Conservation (phyloP, 2,888 invertebrate species). For the Creontiades dilutus region DNA sequence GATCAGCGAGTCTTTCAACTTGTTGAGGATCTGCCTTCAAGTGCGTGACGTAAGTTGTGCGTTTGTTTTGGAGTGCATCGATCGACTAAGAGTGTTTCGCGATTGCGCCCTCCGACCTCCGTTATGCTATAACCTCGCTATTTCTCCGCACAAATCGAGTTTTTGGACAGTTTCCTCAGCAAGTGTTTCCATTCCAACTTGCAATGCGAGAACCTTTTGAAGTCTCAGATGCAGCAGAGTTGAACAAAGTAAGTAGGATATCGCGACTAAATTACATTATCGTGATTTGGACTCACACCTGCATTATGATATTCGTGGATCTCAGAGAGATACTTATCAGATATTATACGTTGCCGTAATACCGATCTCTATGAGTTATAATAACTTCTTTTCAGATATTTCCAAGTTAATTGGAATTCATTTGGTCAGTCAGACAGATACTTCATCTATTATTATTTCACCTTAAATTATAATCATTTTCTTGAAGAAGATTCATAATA, state of each 20-base stretch:
- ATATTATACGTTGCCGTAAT: no score
- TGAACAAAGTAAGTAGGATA: neutral
- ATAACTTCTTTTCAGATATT: no score
- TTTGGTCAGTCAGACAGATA: no score
- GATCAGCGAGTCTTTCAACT: neutral
- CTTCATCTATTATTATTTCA: no score
- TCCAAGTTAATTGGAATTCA: no score
- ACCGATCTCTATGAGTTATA: no score
- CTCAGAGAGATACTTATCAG: no score
- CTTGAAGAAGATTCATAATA: no score
- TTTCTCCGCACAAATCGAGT: neutral
- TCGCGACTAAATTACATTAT: no score
- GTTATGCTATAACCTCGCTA: neutral
- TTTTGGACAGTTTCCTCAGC: neutral
- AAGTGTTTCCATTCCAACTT: neutral
- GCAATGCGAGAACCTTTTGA: neutral
- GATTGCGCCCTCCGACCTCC: neutral
- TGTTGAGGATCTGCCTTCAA: neutral
- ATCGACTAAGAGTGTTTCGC: neutral
- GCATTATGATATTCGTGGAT: no score
- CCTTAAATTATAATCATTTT: no score
- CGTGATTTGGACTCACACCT: no score
- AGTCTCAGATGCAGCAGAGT: neutral
- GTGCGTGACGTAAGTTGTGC: constrained; percentile 29
- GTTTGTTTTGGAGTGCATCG: neutral